Base-by-base conservation (phyloP, 2,113 vertebrate genomes). In the Hippocampus abdominalis region DNA sequence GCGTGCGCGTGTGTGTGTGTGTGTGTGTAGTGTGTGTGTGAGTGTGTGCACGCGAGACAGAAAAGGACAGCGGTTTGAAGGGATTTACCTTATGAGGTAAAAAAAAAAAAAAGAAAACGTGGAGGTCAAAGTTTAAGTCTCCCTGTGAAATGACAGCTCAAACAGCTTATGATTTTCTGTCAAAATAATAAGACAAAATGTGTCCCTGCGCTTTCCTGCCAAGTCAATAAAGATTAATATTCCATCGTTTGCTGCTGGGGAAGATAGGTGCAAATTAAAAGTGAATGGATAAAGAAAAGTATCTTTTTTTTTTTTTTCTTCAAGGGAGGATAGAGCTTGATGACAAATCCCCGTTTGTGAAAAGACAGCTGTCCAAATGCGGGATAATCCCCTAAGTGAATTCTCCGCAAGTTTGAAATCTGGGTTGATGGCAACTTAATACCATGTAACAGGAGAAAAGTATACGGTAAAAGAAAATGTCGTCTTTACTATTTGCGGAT, bases 81-180 rank as follows among this genome's bases (percentile, higher is more conserved):
- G 86, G 84, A 84, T 87, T 88, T 87, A 80, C 74, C 70, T 70
- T 74, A 80, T 66, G 74, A 72, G 42, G 49, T 78, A 69, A 48
- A 72, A 61, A 65, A 69, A 65, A 69, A 83, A 69, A 53, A 72
- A 61, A 64, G 66, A 83, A 81, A 68, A 86, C 81, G 83, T 54
- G 72, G 63, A 61, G 77, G 77, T 70, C 76, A 90, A 78, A 84
- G 83, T 83, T 90, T 85, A 89, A 81, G 74, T 91, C 86, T 85
- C 77, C 78, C 78, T 89, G 84, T 87, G 68, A 92, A 89, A 90
- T 82, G 86, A 87, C 77, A 87, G 70, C 72, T 68, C 67, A 72
- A 76, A 39, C 68, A 48, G 72, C 75, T 87, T 80, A 84, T 78
- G 77, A 81, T 78, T 68, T 76, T 72, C 25, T 64, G 63, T 46